Evolutionary conservation across 2,888 invertebrate genomes (phyloP), one percentile per base, ranked within the genome.

Genomic region (Xylophagus ater): DNA sequence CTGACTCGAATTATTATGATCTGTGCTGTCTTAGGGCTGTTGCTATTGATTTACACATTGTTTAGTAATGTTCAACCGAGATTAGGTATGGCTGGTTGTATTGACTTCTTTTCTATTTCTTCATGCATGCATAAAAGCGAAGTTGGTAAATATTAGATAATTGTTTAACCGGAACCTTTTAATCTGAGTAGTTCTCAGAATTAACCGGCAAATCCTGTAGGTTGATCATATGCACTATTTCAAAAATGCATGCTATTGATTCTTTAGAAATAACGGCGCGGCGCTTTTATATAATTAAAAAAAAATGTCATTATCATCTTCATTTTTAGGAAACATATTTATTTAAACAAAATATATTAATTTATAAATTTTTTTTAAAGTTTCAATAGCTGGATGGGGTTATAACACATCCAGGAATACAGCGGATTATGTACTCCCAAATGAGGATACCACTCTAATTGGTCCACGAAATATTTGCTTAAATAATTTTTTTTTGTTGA

Each of bases 341-440:
- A 15, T 20, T 5, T 26, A 28, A 25, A 26, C 28, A 25, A 13
- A 19, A 10, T 17, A 10, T 34, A 17, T 35, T 26, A 13, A 8
- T 24, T 35, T 28, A 10, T 19, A 35, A 18, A 12, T 9, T 28
- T 26, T 17, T 13, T 31, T 31, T 18, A 31, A 17, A 65, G 71
- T 66, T 47, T 65, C 66, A 40, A 59, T 68, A 55, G 66, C 67
- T 43, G 85, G 84, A 29, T 86, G 86, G 86, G 71, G 77, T n/a
- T 69, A 70, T 34, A 77, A 82, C 53, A 77, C 77, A 2, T 81
- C 81, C 17, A 68, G 84, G 32, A 80, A 83, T 55, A 73, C 81
- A 15, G 72, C 72, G 52, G 67, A 74, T 42, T 86, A 86, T 57
- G 74, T 86, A 15, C 69, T 74, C 46, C 81, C 82, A 0, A 72